phyloP scores from a whole-genome alignment of 2,113 vertebrate genomes.

The Acanthochromis polyacanthus region DNA sequence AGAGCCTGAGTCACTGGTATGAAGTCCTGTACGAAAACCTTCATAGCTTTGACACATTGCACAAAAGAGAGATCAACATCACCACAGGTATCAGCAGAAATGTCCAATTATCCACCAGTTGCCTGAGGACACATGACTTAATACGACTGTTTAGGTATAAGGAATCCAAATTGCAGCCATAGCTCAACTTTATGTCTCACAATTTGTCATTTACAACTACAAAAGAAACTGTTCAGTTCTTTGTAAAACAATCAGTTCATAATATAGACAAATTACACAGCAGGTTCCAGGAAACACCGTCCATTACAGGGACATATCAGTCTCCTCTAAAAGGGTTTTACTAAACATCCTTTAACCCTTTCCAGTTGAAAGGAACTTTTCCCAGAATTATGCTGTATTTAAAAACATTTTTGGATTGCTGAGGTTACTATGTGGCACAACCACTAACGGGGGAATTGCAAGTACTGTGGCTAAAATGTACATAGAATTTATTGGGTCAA shows the following conservation, averaged over 20 bases:
- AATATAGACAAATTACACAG: background rate
- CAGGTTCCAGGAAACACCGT: background rate
- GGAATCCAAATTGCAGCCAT: background rate
- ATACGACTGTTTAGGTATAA: background rate
- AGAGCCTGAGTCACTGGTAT: background rate
- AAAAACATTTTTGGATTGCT: background rate
- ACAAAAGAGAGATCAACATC: background rate
- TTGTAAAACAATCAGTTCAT: background rate
- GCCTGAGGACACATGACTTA: background rate
- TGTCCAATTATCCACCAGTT: constrained; percentile 3
- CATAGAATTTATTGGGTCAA: too few relatives aligned
- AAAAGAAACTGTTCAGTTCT: background rate
- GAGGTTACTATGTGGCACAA: background rate
- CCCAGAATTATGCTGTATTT: background rate
- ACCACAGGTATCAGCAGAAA: background rate
- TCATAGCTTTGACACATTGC: background rate
- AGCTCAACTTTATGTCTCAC: too few relatives aligned
- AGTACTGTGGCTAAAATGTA: too few relatives aligned
- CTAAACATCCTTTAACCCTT: background rate
- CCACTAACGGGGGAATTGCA: too few relatives aligned
- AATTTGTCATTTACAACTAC: background rate
- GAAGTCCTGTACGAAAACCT: background rate
- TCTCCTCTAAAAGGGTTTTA: background rate
- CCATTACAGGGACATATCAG: background rate
- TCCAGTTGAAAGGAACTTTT: background rate